phyloP scores from a whole-genome alignment of 2,113 vertebrate genomes.

The Petroica traversi region DNA sequence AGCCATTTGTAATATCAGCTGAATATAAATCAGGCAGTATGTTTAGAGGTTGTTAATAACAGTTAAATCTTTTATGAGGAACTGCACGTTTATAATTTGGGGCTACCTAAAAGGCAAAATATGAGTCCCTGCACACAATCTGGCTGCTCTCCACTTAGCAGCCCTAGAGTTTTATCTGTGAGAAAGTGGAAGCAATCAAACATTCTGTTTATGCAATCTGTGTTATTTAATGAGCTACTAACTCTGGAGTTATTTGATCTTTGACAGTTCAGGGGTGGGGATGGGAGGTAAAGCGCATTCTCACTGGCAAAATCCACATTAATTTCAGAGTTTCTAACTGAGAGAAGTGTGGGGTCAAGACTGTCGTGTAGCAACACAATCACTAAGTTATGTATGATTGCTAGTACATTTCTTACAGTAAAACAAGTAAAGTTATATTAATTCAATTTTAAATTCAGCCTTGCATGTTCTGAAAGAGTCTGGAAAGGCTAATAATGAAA shows the following conservation, averaged over 20 bases:
- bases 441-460: neutral
- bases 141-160: neutral
- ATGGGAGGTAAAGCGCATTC: neutral
- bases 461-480: neutral
- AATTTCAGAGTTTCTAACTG: neutral
- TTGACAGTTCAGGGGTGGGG: neutral
- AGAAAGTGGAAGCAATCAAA: constrained; percentile 2
- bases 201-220: neutral
- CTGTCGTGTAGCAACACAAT: neutral
- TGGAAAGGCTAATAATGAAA: neutral
- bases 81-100: neutral
- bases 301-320: neutral
- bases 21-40: neutral
- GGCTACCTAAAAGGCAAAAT: neutral
- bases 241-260: neutral
- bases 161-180: neutral
- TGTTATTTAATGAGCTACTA: neutral
- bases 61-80: neutral
- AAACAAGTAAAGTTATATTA: neutral
- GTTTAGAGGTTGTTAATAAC: neutral
- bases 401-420: neutral
- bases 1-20: neutral
- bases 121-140: neutral
- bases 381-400: neutral
- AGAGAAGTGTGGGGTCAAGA: neutral